Evolutionary conservation across 1,140 invertebrate genomes (phyloP).

Genomic region (Heliothis subflexa): DNA sequence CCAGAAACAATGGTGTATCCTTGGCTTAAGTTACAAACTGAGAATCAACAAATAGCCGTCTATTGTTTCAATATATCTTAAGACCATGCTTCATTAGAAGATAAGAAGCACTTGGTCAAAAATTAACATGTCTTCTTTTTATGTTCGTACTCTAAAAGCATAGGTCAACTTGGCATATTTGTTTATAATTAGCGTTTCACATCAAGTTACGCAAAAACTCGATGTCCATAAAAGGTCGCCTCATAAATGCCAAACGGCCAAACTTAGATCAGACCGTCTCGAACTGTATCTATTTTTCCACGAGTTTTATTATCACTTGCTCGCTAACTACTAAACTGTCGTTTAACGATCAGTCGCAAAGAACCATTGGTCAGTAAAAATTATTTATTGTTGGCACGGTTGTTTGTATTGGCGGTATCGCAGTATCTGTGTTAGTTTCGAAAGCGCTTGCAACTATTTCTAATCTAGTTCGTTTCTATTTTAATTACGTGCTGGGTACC

Average conservation of each 20-base stretch:
- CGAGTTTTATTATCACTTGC: slow-evolving; percentile 44
- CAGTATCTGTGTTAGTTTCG: slow-evolving; percentile 57
- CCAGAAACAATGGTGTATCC: slow-evolving; percentile 30
- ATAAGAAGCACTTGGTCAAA: background rate
- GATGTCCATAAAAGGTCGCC: slow-evolving; percentile 58
- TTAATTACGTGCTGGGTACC: slow-evolving; percentile 72
- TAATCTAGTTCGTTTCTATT: slow-evolving; percentile 72
- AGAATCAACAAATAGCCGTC: slow-evolving; percentile 12
- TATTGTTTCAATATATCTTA: slow-evolving; percentile 1
- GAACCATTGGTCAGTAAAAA: slow-evolving; percentile 58
- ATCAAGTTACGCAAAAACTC: slow-evolving; percentile 55
- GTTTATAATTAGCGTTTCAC: slow-evolving; percentile 43
- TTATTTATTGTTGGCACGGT: slow-evolving; percentile 47
- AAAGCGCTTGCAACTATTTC: slow-evolving; percentile 66
- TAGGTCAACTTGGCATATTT: slow-evolving; percentile 11
- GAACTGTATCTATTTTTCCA: slow-evolving; percentile 24
- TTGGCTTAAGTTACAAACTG: slow-evolving; percentile 20
- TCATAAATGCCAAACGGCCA: slow-evolving; percentile 57
- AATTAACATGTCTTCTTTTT: background rate
- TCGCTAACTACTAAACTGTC: slow-evolving; percentile 35
- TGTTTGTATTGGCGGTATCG: slow-evolving; percentile 37
- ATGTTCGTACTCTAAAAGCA: background rate
- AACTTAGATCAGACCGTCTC: slow-evolving; percentile 8
- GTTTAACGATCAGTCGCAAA: slow-evolving; percentile 35
- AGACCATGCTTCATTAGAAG: background rate